Evolutionary conservation across 92 coral and sea anemone species (phyloP), one percentile per base, ranked within the genome.

Genomic region (Heliopora coerulea): DNA sequence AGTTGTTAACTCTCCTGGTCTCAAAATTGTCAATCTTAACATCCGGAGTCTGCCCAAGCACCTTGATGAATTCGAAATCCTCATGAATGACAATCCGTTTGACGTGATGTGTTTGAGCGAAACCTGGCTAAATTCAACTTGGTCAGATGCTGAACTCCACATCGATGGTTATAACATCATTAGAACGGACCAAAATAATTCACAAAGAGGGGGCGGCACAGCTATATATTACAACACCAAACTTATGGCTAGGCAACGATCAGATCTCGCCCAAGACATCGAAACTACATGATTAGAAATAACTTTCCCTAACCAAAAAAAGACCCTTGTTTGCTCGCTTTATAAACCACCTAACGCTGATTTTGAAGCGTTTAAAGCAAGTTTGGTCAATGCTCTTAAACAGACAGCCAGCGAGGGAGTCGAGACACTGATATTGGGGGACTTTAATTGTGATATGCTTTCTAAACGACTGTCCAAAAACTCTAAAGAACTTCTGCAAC

Each of bases 161-260:
- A 76, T 76, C 35, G 79, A 83, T 49, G 73, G 66, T 8, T 78
- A 77, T 23, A 41, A 59, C 56, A 29, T 82, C 50, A 57, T 75
- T 12, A 66, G 78, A 54, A 37, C 3, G 26, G 86, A 82, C 68
- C 73, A 79, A 28, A 57, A 39, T 66, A 73, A 58, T 37, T 27
- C 68, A 33, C 82, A 75, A 42, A 66, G 65, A 60, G 85, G 86
- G 13, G 86, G 82, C 57, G 86, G 82, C 29, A 65, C 82, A 35
- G 82, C 82, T 58, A 82, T 83, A 48, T 83, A 78, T 69, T 76
- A 49, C 70, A 78, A 62, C 79, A 59, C 79, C 20, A 59, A 82
- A 37, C 75, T 75, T 20, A 56, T 44, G 60, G 78, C 35, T 3
- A 39, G 70, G 29, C 86, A 82, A 54, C 49, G 78, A 65, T 39